phyloP scores from a whole-genome alignment of 2,888 invertebrate species.

The Thymelicus acteon region DNA sequence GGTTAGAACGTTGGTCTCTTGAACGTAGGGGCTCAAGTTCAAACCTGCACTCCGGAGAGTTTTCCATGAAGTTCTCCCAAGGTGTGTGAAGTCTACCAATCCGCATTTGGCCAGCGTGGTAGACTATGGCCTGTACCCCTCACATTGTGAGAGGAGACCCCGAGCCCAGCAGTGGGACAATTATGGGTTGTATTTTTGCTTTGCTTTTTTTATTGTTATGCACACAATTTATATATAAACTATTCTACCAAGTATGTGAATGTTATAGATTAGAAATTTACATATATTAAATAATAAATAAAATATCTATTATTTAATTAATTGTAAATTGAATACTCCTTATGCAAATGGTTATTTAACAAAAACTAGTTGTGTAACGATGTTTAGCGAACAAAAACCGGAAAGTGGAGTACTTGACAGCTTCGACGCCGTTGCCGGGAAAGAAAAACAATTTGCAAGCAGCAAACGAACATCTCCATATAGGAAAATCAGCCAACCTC shows the following conservation, averaged over 20 bases:
- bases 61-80: too few species aligned
- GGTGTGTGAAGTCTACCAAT: too few species aligned
- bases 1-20: too few species aligned
- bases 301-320: not conserved
- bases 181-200: too few species aligned
- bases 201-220: too few species aligned
- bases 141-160: too few species aligned
- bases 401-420: constrained; percentile 25
- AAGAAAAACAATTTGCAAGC: constrained; percentile 30
- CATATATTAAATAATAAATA: not conserved
- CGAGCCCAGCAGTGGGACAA: too few species aligned
- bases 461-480: constrained; percentile 36
- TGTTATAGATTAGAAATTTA: not conserved
- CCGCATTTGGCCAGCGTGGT: too few species aligned
- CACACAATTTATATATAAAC: not conserved
- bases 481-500: constrained; percentile 38
- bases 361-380: constrained; percentile 22
- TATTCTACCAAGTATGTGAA: not conserved
- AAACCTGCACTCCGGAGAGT: too few species aligned
- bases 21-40: too few species aligned
- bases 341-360: constrained; percentile 16
- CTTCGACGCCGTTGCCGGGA: constrained; percentile 26
- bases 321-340: constrained; percentile 6
- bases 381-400: constrained; percentile 26
- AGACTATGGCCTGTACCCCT: too few species aligned